Base-by-base conservation (phyloP, 2,113 vertebrate species). In the Gopherus evgoodei region DNA sequence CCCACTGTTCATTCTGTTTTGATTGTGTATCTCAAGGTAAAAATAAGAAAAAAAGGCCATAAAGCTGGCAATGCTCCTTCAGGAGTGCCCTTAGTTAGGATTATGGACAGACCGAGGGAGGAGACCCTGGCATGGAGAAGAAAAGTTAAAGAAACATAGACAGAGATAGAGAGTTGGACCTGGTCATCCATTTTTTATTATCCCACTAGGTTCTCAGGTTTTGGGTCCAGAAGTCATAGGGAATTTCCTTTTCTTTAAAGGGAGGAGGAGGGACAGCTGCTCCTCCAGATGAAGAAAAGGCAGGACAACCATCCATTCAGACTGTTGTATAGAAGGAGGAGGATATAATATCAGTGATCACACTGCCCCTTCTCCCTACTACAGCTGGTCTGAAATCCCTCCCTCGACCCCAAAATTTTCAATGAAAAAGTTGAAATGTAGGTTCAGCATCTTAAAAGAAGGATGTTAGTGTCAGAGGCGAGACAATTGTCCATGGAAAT, bases 1-100 rank as follows among this genome's bases (percentile, higher is more conserved):
- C 95, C 94, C 93, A 95, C 96, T 97, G 95, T 52, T 95, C 85
- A 80, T 88, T 22, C 81, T 93, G 95, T 83, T 95, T 87, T 2
- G 89, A 96, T 92, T 87, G 84, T 89, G 8, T 56, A 91, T 95
- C 93, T 96, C 95, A 93, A 92, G 65, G 94, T 88, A 91, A 96
- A 91, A 95, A 94, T 50, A 47, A 92, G 89, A 84, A 79, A 84
- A 93, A 86, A 95, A 96, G 91, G 88, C 88, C 5, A 0, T 79
- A 6, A 90, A 83, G 47, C 35, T 94, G 79, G 89, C 90, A 91
- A 54, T 69, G 25, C 19, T 91, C 83, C 79, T 93, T 86, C 86
- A 83, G 79, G 16, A 57, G 35, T 89, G 57, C 44, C 78, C 88
- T 84, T 81, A 10, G 59, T 49, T 21, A 62, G 47, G 50, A 65